Percentiles rank a stretch among this genome's conserved stretches.
Evolutionary conservation across 37 sponge, comb jelly and placozoan genomes (phyloP).

Genomic region (Sycon ciliatum): DNA sequence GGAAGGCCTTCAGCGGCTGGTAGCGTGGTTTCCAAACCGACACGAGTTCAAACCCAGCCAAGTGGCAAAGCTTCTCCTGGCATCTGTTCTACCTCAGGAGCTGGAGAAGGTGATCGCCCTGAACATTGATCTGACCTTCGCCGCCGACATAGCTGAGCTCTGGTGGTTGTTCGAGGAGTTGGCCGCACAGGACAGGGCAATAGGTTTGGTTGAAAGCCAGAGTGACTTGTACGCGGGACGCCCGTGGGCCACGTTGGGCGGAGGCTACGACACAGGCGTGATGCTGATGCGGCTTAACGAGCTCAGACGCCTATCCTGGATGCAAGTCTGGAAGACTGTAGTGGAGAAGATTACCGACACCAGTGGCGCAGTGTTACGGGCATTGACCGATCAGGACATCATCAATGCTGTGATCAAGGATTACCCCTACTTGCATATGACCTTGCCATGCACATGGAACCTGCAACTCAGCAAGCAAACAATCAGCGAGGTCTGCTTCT

Average conservation of each 20-base stretch:
- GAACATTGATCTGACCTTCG: slow-evolving; percentile 71
- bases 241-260: slow-evolving; percentile 64
- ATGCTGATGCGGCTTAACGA: slow-evolving; percentile 54
- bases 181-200: slow-evolving; percentile 1
- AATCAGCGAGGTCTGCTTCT: slow-evolving; percentile 44
- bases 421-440: slow-evolving; percentile 33
- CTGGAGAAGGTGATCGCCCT: slow-evolving; percentile 68
- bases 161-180: slow-evolving; percentile 45
- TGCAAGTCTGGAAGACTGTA: slow-evolving; percentile 41
- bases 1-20: too few species aligned
- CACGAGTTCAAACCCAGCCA: too few species aligned
- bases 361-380: too few species aligned
- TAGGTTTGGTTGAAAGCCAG: slow-evolving; percentile 78
- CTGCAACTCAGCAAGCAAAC: slow-evolving; percentile 70
- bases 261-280: slow-evolving; percentile 81
- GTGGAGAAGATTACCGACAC: too few species aligned
- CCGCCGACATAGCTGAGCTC: slow-evolving; percentile 42
- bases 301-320: slow-evolving; percentile 48
- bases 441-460: slow-evolving; percentile 70
- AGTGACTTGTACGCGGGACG: slow-evolving; percentile 77
- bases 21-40: too few species aligned
- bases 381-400: too few species aligned
- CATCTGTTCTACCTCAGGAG: too few species aligned
- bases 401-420: slow-evolving; percentile 63
- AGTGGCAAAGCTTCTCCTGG: too few species aligned